phyloP scores from a whole-genome alignment of 2,888 invertebrate genomes.

The Agrilus mali region DNA sequence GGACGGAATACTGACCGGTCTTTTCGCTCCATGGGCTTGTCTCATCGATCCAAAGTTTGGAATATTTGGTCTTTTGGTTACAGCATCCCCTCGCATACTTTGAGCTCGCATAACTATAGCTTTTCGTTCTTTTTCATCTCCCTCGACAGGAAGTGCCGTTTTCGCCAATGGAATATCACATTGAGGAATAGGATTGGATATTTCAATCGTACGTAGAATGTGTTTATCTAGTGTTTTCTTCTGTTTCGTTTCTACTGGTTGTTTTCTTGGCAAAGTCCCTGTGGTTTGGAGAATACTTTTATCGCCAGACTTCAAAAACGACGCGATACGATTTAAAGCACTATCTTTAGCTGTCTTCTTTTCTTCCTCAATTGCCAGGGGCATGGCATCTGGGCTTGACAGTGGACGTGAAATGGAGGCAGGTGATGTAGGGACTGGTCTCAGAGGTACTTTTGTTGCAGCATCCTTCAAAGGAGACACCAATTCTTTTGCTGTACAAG shows the following conservation, averaged over 20 bases:
- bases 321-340: constrained; percentile 57
- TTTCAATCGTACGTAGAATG: constrained; percentile 60
- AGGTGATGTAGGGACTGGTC: constrained; percentile 47
- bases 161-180: constrained; percentile 48
- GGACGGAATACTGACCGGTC: constrained; percentile 63
- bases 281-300: constrained; percentile 33
- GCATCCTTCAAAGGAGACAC: constrained; percentile 49
- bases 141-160: constrained; percentile 46
- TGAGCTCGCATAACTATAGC: constrained; percentile 65
- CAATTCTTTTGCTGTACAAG: constrained; percentile 63
- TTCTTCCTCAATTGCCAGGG: constrained; percentile 28
- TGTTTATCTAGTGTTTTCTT: constrained; percentile 56
- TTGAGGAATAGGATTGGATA: constrained; percentile 72
- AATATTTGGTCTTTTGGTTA: constrained; percentile 40
- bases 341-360: constrained; percentile 46
- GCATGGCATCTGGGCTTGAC: constrained; percentile 35
- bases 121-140: constrained; percentile 36
- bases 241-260: constrained; percentile 27
- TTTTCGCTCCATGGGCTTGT: constrained; percentile 47
- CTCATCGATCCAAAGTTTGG: constrained; percentile 78
- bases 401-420: constrained; percentile 38
- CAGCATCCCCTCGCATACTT: constrained; percentile 56
- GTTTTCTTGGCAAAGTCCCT: constrained; percentile 46
- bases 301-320: constrained; percentile 55
- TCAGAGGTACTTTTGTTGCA: constrained; percentile 41